Evolutionary conservation across 2,888 invertebrate species (phyloP).

Genomic region (Troides aeacus): DNA sequence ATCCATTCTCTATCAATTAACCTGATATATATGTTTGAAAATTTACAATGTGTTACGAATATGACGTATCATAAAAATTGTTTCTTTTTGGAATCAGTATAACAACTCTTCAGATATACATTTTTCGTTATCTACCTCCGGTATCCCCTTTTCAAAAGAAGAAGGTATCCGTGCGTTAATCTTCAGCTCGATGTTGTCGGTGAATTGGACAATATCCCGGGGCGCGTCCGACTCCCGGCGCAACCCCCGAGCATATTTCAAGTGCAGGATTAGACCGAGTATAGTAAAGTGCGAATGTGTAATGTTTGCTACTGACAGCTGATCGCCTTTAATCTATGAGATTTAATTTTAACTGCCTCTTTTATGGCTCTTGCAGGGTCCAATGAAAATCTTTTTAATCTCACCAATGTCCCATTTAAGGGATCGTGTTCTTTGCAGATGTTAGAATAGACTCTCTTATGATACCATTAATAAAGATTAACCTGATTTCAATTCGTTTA

Average conservation of each 20-base stretch:
- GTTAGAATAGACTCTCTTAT: conserved; percentile 31
- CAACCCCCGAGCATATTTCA: conserved; percentile 68
- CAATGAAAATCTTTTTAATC: conserved; percentile 59
- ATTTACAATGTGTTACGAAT: too few species aligned
- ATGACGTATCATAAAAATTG: neutral
- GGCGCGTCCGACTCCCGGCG: conserved; percentile 43
- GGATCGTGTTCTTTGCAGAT: conserved; percentile 44
- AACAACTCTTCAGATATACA: conserved; percentile 38
- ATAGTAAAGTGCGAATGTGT: conserved; percentile 69
- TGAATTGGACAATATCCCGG: conserved; percentile 58
- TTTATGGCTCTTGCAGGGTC: conserved; percentile 49
- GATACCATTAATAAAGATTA: too few species aligned
- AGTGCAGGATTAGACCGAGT: conserved; percentile 74
- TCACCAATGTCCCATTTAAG: conserved; percentile 54
- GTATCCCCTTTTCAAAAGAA: conserved; percentile 32
- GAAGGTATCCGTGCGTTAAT: conserved; percentile 48
- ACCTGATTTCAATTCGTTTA: too few species aligned
- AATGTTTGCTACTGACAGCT: conserved; percentile 69
- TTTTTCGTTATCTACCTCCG: conserved; percentile 31
- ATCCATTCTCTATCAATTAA: too few species aligned
- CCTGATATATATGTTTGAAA: too few species aligned
- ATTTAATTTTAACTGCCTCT: conserved; percentile 61
- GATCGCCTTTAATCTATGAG: conserved; percentile 68
- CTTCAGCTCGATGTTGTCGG: conserved; percentile 56
- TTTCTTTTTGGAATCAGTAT: neutral